Evolutionary conservation across 1,140 invertebrate species (phyloP).

Genomic region (Euwallacea fornicatus): DNA sequence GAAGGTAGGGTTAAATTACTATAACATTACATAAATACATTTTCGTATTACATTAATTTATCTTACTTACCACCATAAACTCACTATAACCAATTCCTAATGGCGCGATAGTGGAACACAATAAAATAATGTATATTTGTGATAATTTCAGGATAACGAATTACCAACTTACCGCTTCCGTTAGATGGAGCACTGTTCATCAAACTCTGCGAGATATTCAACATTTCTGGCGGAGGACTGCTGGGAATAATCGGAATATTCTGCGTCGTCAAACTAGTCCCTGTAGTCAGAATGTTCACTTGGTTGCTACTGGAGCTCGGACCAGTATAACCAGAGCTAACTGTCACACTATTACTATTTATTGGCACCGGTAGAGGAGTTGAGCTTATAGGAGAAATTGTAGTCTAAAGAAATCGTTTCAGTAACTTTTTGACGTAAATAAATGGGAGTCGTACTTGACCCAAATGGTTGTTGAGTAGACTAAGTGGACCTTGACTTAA

Average conservation of each 20-base stretch:
- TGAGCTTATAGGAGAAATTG: conserved; percentile 12
- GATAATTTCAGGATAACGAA: too few relatives aligned
- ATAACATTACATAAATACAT: too few relatives aligned
- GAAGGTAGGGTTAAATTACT: too few relatives aligned
- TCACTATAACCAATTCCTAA: too few relatives aligned
- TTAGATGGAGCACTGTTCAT: conserved; percentile 28
- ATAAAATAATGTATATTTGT: too few relatives aligned
- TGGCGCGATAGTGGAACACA: too few relatives aligned
- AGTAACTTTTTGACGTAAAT: not conserved
- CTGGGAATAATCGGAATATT: conserved; percentile 48
- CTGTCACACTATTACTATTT: conserved; percentile 46
- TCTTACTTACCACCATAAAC: too few relatives aligned
- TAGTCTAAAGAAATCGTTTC: not conserved
- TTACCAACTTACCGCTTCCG: conserved; percentile 37
- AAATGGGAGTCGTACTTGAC: conserved; percentile 40
- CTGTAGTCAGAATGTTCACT: conserved; percentile 48
- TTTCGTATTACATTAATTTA: too few relatives aligned
- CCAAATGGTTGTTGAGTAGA: conserved; percentile 50
- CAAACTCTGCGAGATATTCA: conserved; percentile 35
- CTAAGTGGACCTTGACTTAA: conserved; percentile 57
- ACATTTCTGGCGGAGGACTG: conserved; percentile 45
- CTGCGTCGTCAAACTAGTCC: conserved; percentile 42
- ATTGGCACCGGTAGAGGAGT: conserved; percentile 25
- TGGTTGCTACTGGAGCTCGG: conserved; percentile 46
- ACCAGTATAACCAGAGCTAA: conserved; percentile 50